Evolutionary conservation across 1,140 invertebrate species (phyloP).

Genomic region (Procambarus clarkii): DNA sequence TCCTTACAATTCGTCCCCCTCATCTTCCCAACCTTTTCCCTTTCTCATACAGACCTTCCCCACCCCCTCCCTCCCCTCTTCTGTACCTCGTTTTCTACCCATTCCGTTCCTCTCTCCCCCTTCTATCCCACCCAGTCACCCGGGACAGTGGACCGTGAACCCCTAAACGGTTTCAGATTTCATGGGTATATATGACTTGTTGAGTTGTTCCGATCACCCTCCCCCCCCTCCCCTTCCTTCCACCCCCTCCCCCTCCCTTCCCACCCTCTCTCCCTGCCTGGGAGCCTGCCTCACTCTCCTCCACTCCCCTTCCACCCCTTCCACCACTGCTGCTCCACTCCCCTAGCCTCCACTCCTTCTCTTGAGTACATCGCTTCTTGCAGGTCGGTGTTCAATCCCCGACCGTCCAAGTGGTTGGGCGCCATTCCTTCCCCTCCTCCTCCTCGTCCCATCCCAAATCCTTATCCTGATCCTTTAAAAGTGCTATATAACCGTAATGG

Average conservation of each 20-base stretch:
- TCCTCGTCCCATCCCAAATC: no score
- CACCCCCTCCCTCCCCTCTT: constrained; percentile 11
- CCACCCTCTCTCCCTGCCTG: background rate
- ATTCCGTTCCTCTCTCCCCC: constrained; percentile 16
- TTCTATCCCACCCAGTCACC: background rate
- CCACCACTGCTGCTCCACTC: no score
- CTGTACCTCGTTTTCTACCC: background rate
- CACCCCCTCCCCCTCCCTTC: background rate
- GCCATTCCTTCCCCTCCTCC: no score
- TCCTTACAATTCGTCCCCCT: background rate
- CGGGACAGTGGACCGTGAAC: background rate
- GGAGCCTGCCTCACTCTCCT: no score
- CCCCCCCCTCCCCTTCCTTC: background rate
- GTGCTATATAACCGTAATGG: no score
- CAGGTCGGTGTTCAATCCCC: no score
- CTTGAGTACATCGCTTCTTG: no score
- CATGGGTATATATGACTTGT: constrained; percentile 23
- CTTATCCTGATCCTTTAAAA: no score
- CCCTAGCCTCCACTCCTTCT: no score
- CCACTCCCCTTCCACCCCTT: no score
- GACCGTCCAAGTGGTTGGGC: no score
- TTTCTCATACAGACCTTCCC: constrained; percentile 9
- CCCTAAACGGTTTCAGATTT: constrained; percentile 35
- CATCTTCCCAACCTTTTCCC: background rate
- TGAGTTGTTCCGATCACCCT: constrained; percentile 12